phyloP scores from a whole-genome alignment of 1,140 invertebrate genomes.

The Cotesia vestalis region DNA sequence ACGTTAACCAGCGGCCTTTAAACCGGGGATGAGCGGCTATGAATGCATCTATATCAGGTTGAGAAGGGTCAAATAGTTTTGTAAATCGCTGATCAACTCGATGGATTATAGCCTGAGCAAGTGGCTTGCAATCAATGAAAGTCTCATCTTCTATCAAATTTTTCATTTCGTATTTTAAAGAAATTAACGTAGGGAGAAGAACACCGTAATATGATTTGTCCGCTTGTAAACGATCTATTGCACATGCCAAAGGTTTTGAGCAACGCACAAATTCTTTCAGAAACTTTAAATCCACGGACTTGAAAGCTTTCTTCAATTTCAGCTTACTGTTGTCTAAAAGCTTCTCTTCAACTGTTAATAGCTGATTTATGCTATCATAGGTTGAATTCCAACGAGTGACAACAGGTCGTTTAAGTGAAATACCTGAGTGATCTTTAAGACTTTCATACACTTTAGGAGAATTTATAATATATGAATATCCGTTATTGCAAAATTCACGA shows the following conservation, averaged over 20 bases:
- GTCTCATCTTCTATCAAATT: background rate
- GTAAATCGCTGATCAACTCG: slow-evolving; percentile 6
- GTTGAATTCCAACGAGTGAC: slow-evolving; percentile 44
- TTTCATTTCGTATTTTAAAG: slow-evolving; percentile 15
- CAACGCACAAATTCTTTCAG: slow-evolving; percentile 31
- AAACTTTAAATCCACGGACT: slow-evolving; percentile 24
- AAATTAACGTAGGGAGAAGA: slow-evolving; percentile 30
- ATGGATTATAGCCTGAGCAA: background rate
- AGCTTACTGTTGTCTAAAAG: slow-evolving; percentile 12
- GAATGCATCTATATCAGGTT: slow-evolving; percentile 19
- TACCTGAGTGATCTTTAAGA: slow-evolving; percentile 32
- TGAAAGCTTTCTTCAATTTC: slow-evolving; percentile 17
- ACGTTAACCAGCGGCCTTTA: slow-evolving; percentile 26
- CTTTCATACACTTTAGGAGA: slow-evolving; percentile 42
- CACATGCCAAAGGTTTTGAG: slow-evolving; percentile 14
- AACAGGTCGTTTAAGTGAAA: slow-evolving; percentile 32
- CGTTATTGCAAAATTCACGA: too few species aligned
- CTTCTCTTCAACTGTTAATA: slow-evolving; percentile 29
- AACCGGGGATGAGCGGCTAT: slow-evolving; percentile 21
- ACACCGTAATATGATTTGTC: slow-evolving; percentile 33
- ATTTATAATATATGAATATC: too few species aligned
- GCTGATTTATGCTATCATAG: slow-evolving; percentile 36
- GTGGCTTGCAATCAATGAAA: background rate
- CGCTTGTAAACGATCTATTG: slow-evolving; percentile 35
- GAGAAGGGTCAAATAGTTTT: slow-evolving; percentile 3